Conservation (phyloP, 2,113 vertebrate genomes). For the Hemicordylus capensis region DNA sequence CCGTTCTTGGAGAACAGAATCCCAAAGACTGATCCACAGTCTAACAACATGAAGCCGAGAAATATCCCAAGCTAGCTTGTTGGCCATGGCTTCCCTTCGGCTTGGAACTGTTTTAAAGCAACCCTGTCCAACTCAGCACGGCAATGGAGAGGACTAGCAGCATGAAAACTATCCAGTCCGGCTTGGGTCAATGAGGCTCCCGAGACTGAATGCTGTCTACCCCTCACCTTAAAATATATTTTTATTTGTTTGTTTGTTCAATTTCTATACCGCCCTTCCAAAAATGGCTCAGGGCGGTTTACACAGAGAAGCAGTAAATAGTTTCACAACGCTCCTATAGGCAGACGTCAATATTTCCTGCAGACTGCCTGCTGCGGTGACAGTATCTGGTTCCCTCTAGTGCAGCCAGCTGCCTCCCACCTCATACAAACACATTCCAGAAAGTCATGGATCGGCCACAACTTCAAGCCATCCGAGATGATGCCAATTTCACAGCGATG, state of each 20-base stretch:
- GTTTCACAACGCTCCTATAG: background rate
- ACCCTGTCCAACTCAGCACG: background rate
- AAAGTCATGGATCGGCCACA: slow-evolving; percentile 29
- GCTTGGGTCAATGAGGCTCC: no score
- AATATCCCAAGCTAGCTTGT: background rate
- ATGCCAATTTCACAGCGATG: slow-evolving; percentile 62
- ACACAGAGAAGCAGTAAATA: no score
- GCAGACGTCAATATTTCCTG: background rate
- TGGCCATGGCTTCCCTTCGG: no score
- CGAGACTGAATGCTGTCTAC: background rate
- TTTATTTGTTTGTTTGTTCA: no score
- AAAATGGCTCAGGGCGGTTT: no score
- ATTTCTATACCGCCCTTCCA: no score
- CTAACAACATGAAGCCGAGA: background rate
- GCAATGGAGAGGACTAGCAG: background rate
- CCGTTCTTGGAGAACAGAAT: background rate
- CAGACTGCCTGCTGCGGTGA: background rate
- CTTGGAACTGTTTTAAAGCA: no score
- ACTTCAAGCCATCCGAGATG: slow-evolving; percentile 38
- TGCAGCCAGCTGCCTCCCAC: background rate
- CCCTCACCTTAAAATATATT: background rate
- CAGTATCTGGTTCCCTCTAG: background rate
- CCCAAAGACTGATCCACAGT: background rate
- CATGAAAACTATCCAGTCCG: no score
- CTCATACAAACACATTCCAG: slow-evolving; percentile 51